Evolutionary conservation across 2,888 invertebrate species (phyloP), one percentile per base, ranked within the genome.

Genomic region (Odontothrips loti): DNA sequence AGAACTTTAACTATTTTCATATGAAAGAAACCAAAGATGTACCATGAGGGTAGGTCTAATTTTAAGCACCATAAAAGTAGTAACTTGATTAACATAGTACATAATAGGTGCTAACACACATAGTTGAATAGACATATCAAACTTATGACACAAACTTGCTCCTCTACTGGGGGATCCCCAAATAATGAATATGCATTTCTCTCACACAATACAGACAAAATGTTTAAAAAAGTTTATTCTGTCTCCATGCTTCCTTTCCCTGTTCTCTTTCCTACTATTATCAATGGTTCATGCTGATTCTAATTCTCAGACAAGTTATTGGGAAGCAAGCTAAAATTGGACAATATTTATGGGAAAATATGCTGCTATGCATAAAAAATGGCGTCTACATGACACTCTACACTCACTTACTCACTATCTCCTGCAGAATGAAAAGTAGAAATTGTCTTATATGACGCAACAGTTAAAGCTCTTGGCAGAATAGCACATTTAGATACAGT

Each of bases 51-150:
- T 20, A 58, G 17, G 58, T 20, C 68, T 75, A 75, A 27, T 75
- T n/a, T 68, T 75, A 75, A 75, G 68, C 68, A 75, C 68, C 68
- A 27, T 58, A n/a, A 17, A 75, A 75, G 68, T 23, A n/a, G 27
- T 23, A 27, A 75, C 10, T 75, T 27, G 68, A 75, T 9, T 75
- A 75, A 75, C 68, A 75, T 75, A 75, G 68, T 23, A 75, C 27
- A 75, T 27, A 27, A 75, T 75, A 23, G 27, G 68, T 75, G 68
- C 68, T 75, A 75, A 75, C 58, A 75, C 68, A 75, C 58, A 58
- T 58, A 20, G 58, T 27, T 75, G 68, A 27, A 27, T 75, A 75
- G 68, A 27, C 23, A 75, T 75, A 75, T 20, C 17, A 27, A 75
- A 58, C 58, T 20, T 75, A 27, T 27, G 12, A 75, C 68, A 75